Evolutionary conservation across 2,888 invertebrate species (phyloP), one percentile per base, ranked within the genome.

Genomic region (Trissonchulus sp.): DNA sequence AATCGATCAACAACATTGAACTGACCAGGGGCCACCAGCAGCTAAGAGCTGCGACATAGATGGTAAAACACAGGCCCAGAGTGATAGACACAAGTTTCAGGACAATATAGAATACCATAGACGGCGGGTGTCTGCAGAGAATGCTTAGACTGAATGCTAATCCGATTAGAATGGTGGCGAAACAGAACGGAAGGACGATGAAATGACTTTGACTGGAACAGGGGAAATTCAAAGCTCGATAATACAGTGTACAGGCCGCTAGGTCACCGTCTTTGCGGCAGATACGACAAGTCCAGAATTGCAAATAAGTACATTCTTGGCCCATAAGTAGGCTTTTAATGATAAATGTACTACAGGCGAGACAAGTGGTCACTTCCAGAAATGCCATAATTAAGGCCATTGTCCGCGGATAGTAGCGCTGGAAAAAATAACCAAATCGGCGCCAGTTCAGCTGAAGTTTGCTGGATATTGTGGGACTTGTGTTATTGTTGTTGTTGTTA

Each of bases 1-100:
- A 37, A n/a, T 36, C 71, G 2, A 69, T n/a, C n/a, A 37, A n/a
- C 15, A 69, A n/a, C 37, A 69, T 36, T 33, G 34, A 37, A 8
- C n/a, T n/a, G 15, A 36, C 8, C 2, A 69, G 71, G 3, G 34
- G 36, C 71, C 71, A 69, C 71, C 71, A 69, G 37, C 71, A 69
- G 15, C 37, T 23, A n/a, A 69, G 34, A 34, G 71, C 71, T n/a
- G 71, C 28, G 8, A 69, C 15, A 36, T 69, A 69, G n/a, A 69
- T 33, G 2, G 71, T 31, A 69, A 69, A 69, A 8, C 71, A 34
- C 28, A 69, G 37, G 3, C 35, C 71, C 15, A 69, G 33, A n/a
- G 71, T 28, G n/a, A 69, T 37, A 8, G 71, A 69, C 8, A 23
- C 36, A 8, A 69, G 23, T 35, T 69, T 69, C 2, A 69, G 37